Percentiles rank a stretch among this genome's conserved stretches.
phyloP scores from a whole-genome alignment of 2,797 vertebrate genomes.

The Accipiter fasciatus region DNA sequence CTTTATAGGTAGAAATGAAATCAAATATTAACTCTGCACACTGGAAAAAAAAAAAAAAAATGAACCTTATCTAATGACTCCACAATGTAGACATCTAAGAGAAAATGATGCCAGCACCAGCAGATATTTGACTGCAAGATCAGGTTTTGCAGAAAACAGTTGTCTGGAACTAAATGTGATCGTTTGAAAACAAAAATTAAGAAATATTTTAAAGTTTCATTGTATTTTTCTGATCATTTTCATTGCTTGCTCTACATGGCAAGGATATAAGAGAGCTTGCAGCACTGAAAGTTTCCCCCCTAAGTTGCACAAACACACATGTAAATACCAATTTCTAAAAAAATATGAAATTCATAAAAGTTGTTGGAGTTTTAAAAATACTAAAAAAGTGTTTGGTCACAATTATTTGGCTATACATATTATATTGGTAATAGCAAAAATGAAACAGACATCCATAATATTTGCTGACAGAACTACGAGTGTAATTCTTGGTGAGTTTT shows the following conservation, averaged over 20 bases:
- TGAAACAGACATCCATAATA: background rate
- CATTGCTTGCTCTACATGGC: background rate
- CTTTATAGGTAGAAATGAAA: background rate
- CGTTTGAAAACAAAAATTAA: background rate
- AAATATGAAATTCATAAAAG: background rate
- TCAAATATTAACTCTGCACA: background rate
- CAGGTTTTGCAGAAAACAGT: background rate
- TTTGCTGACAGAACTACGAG: background rate
- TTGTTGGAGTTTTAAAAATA: background rate
- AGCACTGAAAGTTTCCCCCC: background rate
- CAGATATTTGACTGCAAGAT: background rate
- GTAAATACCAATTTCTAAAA: background rate
- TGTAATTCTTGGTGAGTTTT: background rate
- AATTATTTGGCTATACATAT: background rate
- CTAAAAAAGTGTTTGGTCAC: background rate
- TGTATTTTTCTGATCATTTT: background rate
- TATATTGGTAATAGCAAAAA: background rate
- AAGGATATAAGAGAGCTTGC: background rate
- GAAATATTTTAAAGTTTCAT: background rate
- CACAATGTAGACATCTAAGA: background rate
- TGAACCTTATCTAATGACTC: background rate
- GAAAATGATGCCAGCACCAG: background rate
- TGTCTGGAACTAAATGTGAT: background rate
- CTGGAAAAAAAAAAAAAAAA: background rate
- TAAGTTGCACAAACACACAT: background rate